Evolutionary conservation across 2,888 invertebrate species (phyloP), one percentile per base, ranked within the genome.

Genomic region (Netelia fuscicornis): DNA sequence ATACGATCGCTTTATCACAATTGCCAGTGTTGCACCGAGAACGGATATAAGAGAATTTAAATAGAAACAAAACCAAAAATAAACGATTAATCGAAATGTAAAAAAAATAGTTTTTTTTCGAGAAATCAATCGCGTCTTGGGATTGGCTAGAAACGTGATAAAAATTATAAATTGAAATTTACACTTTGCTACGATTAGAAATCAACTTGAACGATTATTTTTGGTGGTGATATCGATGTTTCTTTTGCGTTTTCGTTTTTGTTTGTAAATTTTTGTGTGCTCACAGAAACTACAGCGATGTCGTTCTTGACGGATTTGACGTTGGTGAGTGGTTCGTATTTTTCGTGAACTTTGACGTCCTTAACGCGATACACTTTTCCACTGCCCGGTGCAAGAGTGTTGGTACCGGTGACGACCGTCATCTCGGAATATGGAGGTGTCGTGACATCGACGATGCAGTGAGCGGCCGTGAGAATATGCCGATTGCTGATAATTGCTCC

Each of bases 391-490:
- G 9, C 17, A 11, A 76, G 76, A 17, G 72, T 76, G 23, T 82
- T 76, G 1, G 83, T 74, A 6, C 85, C 87, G 11, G 86, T 83
- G 37, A 83, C 81, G 25, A 87, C 75, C 1, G 85, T 82, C 48
- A 87, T 67, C 67, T 85, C 83, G 10, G 58, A 72, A 17, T 78
- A 77, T 11, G 81, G 83, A 9, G 68, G 2, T 9, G 54, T 13
- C 2, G 84, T 48, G 13, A 78, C 5, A 1, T 67, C 78, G 42
- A 58, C n/a, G 56, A 86, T 64, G 60, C 88, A 89, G 71, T 89
- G 89, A 23, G 88, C 89, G 65, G 89, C 89, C 11, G 88, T 88
- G 25, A 89, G 74, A 52, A 89, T 81, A 65, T 85, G 87, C 17
- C 76, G 52, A 9, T 71, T 75, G 42, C 75, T 78, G 13, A 89